Conservation (phyloP, 1,140 invertebrate genomes). For the Drosophila guanche region DNA sequence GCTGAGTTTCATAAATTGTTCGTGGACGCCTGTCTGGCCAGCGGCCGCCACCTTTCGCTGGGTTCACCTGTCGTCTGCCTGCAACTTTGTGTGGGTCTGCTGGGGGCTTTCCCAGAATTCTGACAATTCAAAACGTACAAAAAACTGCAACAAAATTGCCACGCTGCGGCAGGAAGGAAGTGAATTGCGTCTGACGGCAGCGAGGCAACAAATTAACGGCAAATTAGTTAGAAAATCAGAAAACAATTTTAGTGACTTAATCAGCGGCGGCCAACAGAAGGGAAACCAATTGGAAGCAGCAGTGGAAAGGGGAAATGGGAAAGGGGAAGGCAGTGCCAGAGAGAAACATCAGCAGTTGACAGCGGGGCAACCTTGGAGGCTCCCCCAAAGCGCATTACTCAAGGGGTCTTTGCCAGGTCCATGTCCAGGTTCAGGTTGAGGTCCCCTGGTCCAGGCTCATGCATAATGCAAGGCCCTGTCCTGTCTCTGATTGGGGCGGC, state of each 20-base stretch:
- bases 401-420: constrained; percentile 27
- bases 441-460: constrained; percentile 48
- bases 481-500: constrained; percentile 39
- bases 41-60: neutral
- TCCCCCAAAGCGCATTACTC: constrained; percentile 69
- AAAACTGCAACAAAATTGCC: constrained; percentile 34
- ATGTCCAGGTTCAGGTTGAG: constrained; percentile 10
- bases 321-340: neutral
- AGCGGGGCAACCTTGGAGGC: constrained; percentile 64
- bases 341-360: constrained; percentile 16
- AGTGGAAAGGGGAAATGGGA: neutral
- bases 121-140: constrained; percentile 40
- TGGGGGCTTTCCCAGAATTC: constrained; percentile 70
- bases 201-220: constrained; percentile 68
- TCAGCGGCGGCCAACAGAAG: constrained; percentile 39
- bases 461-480: constrained; percentile 69
- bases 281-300: neutral
- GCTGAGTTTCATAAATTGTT: constrained; percentile 59
- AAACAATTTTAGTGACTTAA: constrained; percentile 67
- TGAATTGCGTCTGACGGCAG: constrained; percentile 36
- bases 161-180: constrained; percentile 62
- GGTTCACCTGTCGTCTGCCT: constrained; percentile 1
- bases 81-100: constrained; percentile 9
- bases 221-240: constrained; percentile 76
- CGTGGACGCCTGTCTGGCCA: constrained; percentile 1